These are phyloP conservation scores for Heterodera schachtii DNA, from an alignment of 1,140 invertebrate species.

Conservation along the genomic window DNA sequence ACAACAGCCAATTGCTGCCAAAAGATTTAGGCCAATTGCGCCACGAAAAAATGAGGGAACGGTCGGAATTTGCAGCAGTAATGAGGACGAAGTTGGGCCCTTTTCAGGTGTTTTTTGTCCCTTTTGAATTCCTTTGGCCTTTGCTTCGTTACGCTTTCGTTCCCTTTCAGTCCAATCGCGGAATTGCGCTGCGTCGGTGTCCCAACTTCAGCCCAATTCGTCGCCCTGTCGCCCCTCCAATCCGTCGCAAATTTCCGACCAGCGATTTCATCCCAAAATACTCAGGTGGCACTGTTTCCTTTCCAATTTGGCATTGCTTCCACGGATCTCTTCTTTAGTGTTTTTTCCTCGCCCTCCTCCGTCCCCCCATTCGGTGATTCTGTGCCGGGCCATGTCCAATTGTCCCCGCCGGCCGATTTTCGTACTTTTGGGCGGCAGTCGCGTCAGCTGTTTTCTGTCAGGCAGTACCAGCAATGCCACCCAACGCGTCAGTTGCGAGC, in stretches of 20 bases:
- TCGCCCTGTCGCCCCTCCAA: background rate
- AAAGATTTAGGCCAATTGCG: background rate
- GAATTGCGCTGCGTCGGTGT: background rate
- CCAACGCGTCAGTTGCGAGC: background rate
- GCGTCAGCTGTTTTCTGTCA: background rate
- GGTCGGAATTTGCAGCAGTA: too few species aligned
- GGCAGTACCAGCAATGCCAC: background rate
- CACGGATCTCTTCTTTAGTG: background rate
- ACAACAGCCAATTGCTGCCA: background rate
- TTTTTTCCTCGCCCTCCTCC: background rate
- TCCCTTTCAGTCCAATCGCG: background rate
- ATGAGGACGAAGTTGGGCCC: background rate
- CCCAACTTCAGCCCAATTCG: background rate
- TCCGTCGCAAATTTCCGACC: background rate
- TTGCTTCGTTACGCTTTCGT: background rate
- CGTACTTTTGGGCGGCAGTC: constrained; percentile 3
- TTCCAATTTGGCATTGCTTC: background rate
- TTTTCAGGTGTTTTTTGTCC: background rate
- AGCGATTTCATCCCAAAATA: background rate
- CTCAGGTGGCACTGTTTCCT: background rate
- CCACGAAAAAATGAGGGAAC: background rate
- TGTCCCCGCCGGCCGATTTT: background rate
- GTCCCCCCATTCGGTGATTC: background rate
- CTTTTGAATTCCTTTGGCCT: too few species aligned
- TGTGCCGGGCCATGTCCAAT: background rate